A percentile compares a stretch with the other conserved stretches of the same genome.
These are phyloP conservation scores for Todiramphus saurophagus DNA, from an alignment of 2,113 vertebrate species.

Conservation along the genomic window DNA sequence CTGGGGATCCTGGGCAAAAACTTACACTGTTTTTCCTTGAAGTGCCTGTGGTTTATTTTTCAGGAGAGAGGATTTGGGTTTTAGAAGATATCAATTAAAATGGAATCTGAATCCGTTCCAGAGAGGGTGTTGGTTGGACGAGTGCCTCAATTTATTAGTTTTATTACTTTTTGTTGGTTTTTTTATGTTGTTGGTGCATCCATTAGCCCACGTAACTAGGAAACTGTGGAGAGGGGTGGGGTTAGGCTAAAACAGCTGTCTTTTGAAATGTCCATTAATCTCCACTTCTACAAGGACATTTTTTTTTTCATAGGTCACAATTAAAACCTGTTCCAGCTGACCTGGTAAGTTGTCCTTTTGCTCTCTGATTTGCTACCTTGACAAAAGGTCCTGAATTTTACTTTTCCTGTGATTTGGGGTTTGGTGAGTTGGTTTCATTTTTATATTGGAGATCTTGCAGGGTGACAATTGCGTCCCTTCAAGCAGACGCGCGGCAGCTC, in stretches of 20 bases:
- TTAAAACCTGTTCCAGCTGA: neutral
- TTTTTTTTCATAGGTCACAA: neutral
- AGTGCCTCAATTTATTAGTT: neutral
- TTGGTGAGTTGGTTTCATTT: neutral
- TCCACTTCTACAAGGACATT: neutral
- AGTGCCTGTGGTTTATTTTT: neutral
- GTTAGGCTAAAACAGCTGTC: neutral
- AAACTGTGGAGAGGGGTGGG: neutral
- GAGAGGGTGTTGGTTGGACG: neutral
- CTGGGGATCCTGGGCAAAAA: neutral
- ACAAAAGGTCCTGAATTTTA: neutral
- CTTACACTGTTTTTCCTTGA: neutral
- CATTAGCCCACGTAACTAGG: conserved; percentile 13
- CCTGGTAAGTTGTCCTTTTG: neutral
- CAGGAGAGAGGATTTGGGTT: neutral
- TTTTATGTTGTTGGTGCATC: neutral
- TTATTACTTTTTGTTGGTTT: neutral
- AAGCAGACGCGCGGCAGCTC: neutral
- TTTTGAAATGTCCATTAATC: neutral
- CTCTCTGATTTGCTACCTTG: neutral
- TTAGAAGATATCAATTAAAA: neutral
- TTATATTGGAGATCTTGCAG: neutral
- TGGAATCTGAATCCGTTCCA: neutral
- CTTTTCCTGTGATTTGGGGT: neutral
- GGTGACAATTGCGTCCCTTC: neutral